Conservation (phyloP, 1,140 invertebrate species). For the Ceratosolen solmsi region DNA sequence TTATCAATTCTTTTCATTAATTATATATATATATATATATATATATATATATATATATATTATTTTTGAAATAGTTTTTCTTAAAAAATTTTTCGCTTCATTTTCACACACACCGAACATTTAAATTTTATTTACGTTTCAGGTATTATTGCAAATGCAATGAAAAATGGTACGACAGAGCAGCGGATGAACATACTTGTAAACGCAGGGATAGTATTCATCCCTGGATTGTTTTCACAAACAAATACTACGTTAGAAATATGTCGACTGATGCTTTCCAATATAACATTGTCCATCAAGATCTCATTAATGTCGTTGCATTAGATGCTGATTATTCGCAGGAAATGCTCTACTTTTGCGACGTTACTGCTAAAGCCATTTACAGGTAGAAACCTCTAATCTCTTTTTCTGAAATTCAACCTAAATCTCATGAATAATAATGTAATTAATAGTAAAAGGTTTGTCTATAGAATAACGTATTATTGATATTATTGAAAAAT, state of each 20-base stretch:
- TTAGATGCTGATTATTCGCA: conserved; percentile 93
- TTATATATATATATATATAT: too few relatives aligned
- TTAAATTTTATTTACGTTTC: neutral
- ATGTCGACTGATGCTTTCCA: conserved; percentile 90
- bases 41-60: too few relatives aligned
- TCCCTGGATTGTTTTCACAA: conserved; percentile 97
- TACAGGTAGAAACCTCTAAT: conserved; percentile 74
- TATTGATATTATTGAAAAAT: too few relatives aligned
- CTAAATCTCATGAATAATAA: too few relatives aligned
- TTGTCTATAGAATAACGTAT: too few relatives aligned
- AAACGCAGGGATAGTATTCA: conserved; percentile 87
- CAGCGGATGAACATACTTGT: conserved; percentile 89
- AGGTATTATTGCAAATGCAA: conserved; percentile 97
- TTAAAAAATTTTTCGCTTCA: too few relatives aligned
- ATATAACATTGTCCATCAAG: conserved; percentile 93
- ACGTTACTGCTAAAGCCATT: conserved; percentile 95
- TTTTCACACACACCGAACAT: too few relatives aligned
- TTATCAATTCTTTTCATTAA: too few relatives aligned
- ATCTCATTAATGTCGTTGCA: conserved; percentile 96
- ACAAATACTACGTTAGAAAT: conserved; percentile 98
- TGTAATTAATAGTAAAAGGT: too few relatives aligned
- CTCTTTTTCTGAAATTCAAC: too few relatives aligned
- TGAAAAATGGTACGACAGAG: conserved; percentile 91
- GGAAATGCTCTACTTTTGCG: conserved; percentile 92
- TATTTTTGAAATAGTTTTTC: too few relatives aligned